Percentiles rank a stretch among this genome's conserved stretches.
These are phyloP conservation scores for Zosterops hypoxanthus DNA, from an alignment of 2,113 vertebrate genomes.

Conservation along the genomic window DNA sequence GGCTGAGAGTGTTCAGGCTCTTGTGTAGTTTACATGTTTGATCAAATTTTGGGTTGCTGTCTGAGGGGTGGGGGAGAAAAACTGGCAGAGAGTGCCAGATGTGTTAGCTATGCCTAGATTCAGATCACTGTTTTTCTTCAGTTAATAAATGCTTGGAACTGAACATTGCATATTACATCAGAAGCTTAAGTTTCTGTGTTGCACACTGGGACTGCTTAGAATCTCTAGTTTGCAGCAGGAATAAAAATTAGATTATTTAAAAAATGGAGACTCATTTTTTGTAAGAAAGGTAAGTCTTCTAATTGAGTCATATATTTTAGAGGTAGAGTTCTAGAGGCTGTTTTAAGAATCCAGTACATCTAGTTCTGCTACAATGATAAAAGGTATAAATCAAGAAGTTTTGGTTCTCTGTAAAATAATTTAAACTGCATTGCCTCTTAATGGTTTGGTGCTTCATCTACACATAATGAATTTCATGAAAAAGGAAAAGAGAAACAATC, in stretches of 20 bases:
- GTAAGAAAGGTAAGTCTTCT: conserved; percentile 14
- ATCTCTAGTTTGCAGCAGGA: background rate
- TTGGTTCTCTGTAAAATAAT: background rate
- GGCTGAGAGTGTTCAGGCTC: background rate
- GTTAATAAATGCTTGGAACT: background rate
- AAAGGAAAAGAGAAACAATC: background rate
- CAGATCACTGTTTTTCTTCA: background rate
- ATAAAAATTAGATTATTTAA: background rate
- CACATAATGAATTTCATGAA: background rate
- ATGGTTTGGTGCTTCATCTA: background rate
- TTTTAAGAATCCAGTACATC: background rate
- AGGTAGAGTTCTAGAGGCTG: background rate
- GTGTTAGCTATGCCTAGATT: background rate
- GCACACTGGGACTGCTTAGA: background rate
- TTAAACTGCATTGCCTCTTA: background rate
- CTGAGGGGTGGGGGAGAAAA: background rate
- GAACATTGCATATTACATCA: background rate
- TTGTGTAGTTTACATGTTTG: background rate
- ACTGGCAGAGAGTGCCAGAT: background rate
- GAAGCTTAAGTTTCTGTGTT: background rate
- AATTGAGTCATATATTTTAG: background rate
- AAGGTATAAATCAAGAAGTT: background rate
- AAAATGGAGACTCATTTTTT: background rate
- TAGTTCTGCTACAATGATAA: background rate
- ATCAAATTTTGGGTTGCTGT: background rate